Base-by-base conservation (phyloP, 1,140 invertebrate species). In the Calosoma granatense region DNA sequence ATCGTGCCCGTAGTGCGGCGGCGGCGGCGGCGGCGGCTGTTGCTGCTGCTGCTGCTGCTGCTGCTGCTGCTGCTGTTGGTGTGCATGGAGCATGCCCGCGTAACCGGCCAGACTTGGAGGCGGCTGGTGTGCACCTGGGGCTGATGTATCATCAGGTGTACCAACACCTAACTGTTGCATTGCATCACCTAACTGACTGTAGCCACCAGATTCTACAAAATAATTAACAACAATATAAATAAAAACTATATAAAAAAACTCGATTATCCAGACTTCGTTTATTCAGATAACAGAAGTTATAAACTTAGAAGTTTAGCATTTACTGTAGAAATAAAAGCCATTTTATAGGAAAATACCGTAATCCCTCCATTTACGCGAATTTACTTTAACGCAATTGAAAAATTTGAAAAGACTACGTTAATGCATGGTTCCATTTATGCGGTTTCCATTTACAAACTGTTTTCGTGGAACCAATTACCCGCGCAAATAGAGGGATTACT, bases 1-100 rank as follows among this genome's bases (percentile, higher is more conserved):
- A 23, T 85, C 83, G 64, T 80, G 82, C 9, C 72, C 73, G 56
- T 75, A 73, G 64, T 78, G 74, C 30, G 73, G 70, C 36, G 74
- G 73, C 30, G 73, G 70, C 36, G 74, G 73, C 63, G 56, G 72
- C 20, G 64, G 61, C 3, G 67, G 56, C 26, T 36, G 26, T n/a
- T 36, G 26, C 26, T 36, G 26, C 26, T 36, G 26, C 26, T 36
- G 26, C 22, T 63, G 67, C 20, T 71, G 68, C 57, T 71, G 70
- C 17, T 71, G 70, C 47, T 60, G 67, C 36, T 72, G 70, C 56
- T 72, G 67, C 52, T 63, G 63, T 6, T 57, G 54, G 1, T 30
- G 43, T 22, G 53, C 41, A 57, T 60, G 59, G 12, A 53, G 23
- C n/a, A 57, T 22, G 26, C 22, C 23, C 6, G 26, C 26, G n/a